phyloP scores from a whole-genome alignment of 2,888 invertebrate genomes.

The Aphidoletes aphidimyza region DNA sequence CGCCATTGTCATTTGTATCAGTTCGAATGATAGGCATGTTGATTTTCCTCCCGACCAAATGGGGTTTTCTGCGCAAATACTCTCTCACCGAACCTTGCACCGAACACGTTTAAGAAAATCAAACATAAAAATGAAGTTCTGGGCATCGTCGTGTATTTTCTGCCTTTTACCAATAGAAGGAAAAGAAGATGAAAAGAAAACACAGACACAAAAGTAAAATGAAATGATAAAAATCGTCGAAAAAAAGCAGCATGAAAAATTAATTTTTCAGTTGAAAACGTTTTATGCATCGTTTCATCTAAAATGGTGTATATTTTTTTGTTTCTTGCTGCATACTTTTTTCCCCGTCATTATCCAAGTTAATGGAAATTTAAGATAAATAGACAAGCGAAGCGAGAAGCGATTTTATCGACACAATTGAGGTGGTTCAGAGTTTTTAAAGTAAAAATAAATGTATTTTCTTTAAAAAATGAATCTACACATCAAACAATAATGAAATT shows the following conservation, averaged over 20 bases:
- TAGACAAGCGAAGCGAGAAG: conserved; percentile 12
- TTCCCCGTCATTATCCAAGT: not conserved
- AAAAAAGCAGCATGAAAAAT: conserved; percentile 20
- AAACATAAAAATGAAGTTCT: not conserved
- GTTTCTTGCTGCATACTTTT: not conserved
- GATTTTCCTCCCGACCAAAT: not conserved
- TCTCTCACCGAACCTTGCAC: too few relatives aligned
- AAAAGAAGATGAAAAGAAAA: not conserved
- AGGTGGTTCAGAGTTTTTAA: not conserved
- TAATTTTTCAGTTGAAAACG: not conserved
- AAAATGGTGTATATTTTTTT: not conserved
- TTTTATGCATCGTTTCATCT: not conserved
- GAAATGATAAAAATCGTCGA: conserved; percentile 8
- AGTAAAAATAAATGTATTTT: not conserved
- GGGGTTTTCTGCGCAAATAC: not conserved
- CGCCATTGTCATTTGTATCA: not conserved
- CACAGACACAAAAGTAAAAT: not conserved
- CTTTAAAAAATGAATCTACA: not conserved
- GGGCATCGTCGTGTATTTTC: not conserved
- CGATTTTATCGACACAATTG: conserved; percentile 27
- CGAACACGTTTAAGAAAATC: not conserved
- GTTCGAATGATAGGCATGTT: conserved; percentile 16
- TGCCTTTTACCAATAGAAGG: not conserved
- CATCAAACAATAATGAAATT: conserved; percentile 31
- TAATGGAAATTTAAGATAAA: conserved; percentile 22